Conservation (phyloP, 2,888 invertebrate species). For the Bruchidius siliquastri region DNA sequence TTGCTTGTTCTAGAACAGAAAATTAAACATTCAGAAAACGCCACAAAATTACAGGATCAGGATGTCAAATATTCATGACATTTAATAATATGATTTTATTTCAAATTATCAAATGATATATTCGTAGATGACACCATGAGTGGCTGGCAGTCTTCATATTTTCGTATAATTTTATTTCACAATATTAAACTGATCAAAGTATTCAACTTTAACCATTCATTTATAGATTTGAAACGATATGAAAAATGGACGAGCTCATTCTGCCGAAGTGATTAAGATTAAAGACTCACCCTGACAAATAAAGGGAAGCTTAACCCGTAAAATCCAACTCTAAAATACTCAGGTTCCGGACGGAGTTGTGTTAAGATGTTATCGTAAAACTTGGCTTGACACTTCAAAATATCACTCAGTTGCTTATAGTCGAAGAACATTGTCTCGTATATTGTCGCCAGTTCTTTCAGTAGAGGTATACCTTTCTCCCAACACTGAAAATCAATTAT, state of each 20-base stretch:
- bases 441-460: constrained; percentile 81
- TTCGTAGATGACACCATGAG: too few relatives aligned
- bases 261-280: not conserved
- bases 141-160: too few relatives aligned
- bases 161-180: too few relatives aligned
- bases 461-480: constrained; percentile 91
- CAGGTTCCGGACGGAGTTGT: constrained; percentile 84
- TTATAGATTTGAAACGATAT: too few relatives aligned
- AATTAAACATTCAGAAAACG: too few relatives aligned
- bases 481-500: constrained; percentile 65
- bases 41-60: too few relatives aligned
- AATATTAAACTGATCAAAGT: too few relatives aligned
- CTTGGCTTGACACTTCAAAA: constrained; percentile 79
- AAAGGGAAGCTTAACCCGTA: constrained; percentile 89
- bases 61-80: too few relatives aligned
- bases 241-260: too few relatives aligned
- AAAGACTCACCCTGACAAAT: constrained; percentile 78
- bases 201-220: too few relatives aligned
- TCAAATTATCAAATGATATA: too few relatives aligned
- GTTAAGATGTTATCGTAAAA: constrained; percentile 89
- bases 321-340: constrained; percentile 93
- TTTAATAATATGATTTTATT: too few relatives aligned
- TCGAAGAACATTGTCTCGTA: constrained; percentile 85
- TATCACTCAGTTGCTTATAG: constrained; percentile 81
- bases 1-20: constrained; percentile 72